These are phyloP conservation scores for Ephydatia muelleri DNA, from an alignment of 37 sponge, comb jelly and placozoan species.

Conservation along the genomic window DNA sequence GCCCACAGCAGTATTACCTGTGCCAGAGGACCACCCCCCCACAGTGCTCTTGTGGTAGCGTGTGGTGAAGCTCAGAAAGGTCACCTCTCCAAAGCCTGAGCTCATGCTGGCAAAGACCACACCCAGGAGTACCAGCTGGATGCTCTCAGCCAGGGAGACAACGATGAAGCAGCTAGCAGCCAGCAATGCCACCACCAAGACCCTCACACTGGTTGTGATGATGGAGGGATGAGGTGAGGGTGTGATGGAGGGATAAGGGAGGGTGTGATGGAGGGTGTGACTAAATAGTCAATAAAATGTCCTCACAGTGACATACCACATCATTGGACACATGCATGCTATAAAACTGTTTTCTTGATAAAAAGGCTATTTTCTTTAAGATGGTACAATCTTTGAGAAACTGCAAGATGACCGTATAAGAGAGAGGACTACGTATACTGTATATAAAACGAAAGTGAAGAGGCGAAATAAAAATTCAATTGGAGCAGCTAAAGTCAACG, in stretches of 20 bases:
- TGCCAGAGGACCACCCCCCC: slow-evolving; percentile 79
- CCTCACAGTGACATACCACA: too few species aligned
- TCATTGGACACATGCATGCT: too few species aligned
- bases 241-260: not conserved
- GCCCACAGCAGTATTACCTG: slow-evolving; percentile 44
- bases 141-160: slow-evolving; percentile 44
- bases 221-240: not conserved
- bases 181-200: slow-evolving; percentile 6
- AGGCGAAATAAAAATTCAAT: too few species aligned
- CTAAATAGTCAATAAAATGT: too few species aligned
- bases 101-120: slow-evolving; percentile 81
- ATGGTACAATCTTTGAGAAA: too few species aligned
- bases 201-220: slow-evolving; percentile 46
- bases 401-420: too few species aligned
- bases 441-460: too few species aligned
- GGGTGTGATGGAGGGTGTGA: not conserved
- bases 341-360: too few species aligned
- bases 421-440: too few species aligned
- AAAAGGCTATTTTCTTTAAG: too few species aligned
- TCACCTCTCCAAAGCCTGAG: slow-evolving; percentile 86
- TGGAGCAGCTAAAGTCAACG: too few species aligned
- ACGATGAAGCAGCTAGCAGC: slow-evolving; percentile 48
- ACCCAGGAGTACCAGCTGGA: slow-evolving; percentile 67
- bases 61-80: slow-evolving; percentile 79
- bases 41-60: slow-evolving; percentile 70